Conservation (phyloP, 2,888 invertebrate genomes). For the Erannis defoliaria region DNA sequence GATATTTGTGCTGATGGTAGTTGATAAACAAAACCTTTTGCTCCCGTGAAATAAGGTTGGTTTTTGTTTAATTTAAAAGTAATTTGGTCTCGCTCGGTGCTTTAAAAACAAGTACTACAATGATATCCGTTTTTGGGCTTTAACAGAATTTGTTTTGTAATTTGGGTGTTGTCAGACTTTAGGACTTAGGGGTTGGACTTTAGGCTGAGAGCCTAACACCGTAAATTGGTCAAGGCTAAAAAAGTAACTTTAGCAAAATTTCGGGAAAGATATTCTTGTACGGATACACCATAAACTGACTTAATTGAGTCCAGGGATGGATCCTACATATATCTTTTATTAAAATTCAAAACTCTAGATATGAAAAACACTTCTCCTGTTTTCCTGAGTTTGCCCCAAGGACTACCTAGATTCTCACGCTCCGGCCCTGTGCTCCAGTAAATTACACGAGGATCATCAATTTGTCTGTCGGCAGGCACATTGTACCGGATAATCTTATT, state of each 20-base stretch:
- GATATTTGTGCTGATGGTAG: background rate
- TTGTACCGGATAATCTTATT: constrained; percentile 22
- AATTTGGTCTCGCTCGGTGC: background rate
- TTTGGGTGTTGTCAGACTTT: background rate
- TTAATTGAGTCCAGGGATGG: too few species aligned
- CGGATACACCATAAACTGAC: too few species aligned
- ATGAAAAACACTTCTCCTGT: too few species aligned
- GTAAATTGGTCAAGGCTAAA: too few species aligned
- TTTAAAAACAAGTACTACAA: constrained; percentile 2
- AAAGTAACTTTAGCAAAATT: too few species aligned
- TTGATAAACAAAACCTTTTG: constrained; percentile 7
- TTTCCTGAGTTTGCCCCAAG: too few species aligned
- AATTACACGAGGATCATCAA: constrained; percentile 19
- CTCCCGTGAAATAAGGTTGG: background rate
- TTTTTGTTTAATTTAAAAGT: constrained; percentile 7
- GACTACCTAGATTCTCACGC: too few species aligned
- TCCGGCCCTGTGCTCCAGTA: constrained; percentile 2
- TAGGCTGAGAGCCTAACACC: too few species aligned
- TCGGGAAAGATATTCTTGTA: too few species aligned
- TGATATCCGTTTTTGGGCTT: constrained; percentile 1
- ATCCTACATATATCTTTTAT: too few species aligned
- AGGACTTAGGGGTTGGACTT: background rate
- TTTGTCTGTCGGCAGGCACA: constrained; percentile 22
- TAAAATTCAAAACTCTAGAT: too few species aligned
- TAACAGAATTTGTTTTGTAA: constrained; percentile 1